Percentiles rank a stretch among this genome's conserved stretches.
phyloP scores from a whole-genome alignment of 2,888 invertebrate species.

The Ryuthela nishihirai region DNA sequence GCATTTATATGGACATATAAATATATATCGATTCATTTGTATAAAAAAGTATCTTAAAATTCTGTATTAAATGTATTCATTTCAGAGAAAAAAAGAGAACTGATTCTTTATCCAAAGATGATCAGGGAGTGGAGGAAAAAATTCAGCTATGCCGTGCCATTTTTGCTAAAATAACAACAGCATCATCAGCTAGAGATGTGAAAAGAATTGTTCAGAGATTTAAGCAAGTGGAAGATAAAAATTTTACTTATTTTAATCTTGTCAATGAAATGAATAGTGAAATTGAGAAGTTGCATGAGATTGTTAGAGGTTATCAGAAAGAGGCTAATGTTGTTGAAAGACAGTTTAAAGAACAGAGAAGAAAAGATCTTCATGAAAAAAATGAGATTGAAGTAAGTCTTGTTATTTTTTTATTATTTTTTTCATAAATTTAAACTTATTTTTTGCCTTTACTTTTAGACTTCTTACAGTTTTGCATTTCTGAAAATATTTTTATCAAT shows the following conservation, averaged over 20 bases:
- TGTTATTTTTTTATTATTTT: background rate
- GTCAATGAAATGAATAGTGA: slow-evolving; percentile 23
- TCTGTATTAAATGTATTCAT: background rate
- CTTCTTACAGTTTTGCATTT: too few relatives aligned
- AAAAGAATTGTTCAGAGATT: slow-evolving; percentile 18
- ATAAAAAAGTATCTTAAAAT: background rate
- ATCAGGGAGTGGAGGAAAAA: slow-evolving; percentile 14
- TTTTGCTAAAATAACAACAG: slow-evolving; percentile 10
- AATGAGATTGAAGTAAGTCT: slow-evolving; percentile 18
- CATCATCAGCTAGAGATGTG: slow-evolving; percentile 17
- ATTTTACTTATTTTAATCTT: slow-evolving; percentile 16
- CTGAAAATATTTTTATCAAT: too few relatives aligned
- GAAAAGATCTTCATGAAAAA: slow-evolving; percentile 24
- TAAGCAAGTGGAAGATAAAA: slow-evolving; percentile 13
- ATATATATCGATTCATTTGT: background rate
- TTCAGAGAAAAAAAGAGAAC: slow-evolving; percentile 11
- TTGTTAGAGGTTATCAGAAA: slow-evolving; percentile 9
- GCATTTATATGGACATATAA: too few relatives aligned
- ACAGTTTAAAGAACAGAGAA: slow-evolving; percentile 25
- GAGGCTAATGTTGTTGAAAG: slow-evolving; percentile 7
- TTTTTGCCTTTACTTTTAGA: too few relatives aligned
- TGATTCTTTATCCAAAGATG: slow-evolving; percentile 10
- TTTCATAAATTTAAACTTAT: too few relatives aligned
- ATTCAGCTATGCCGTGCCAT: slow-evolving; percentile 6
- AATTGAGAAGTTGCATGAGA: slow-evolving; percentile 22